Evolutionary conservation across 1,140 invertebrate species (phyloP).

Genomic region (Brachionus koreanus): DNA sequence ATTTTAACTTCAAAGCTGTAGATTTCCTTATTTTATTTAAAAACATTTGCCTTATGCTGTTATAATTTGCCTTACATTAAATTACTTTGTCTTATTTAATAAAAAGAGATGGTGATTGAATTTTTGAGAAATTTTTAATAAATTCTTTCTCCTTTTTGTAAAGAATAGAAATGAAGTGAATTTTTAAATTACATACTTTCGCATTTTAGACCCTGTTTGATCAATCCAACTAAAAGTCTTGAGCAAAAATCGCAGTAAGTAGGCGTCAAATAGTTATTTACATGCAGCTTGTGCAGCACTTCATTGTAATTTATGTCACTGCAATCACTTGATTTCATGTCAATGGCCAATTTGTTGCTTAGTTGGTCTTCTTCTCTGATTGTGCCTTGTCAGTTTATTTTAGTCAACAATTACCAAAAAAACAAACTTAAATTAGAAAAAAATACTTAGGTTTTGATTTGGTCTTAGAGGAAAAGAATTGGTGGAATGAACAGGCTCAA

Average conservation of each 20-base stretch:
- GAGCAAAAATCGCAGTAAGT: constrained; percentile 97
- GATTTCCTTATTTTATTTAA: too few species aligned
- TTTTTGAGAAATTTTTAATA: too few species aligned
- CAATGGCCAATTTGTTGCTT: constrained; percentile 1
- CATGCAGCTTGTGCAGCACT: constrained; percentile 73
- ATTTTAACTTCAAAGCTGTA: too few species aligned
- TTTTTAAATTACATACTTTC: constrained; percentile 69
- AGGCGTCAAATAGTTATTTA: constrained; percentile 89
- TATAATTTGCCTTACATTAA: too few species aligned
- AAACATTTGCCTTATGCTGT: too few species aligned
- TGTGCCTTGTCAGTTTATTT: too few species aligned
- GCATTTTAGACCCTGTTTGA: constrained; percentile 91
- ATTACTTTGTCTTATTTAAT: too few species aligned
- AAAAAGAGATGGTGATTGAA: too few species aligned
- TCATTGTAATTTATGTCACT: not conserved
- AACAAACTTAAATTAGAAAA: not conserved
- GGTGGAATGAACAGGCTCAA: not conserved
- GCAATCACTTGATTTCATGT: not conserved
- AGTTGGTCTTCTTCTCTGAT: constrained; percentile 10
- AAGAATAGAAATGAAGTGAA: too few species aligned
- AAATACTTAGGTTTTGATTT: constrained; percentile 4
- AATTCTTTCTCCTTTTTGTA: too few species aligned
- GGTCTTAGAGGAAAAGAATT: not conserved
- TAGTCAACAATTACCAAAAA: not conserved
- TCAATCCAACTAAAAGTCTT: constrained; percentile 84